A percentile compares a stretch with the other conserved stretches of the same genome.
Evolutionary conservation across 2,797 vertebrate species (phyloP).

Genomic region (Nannoperca australis): DNA sequence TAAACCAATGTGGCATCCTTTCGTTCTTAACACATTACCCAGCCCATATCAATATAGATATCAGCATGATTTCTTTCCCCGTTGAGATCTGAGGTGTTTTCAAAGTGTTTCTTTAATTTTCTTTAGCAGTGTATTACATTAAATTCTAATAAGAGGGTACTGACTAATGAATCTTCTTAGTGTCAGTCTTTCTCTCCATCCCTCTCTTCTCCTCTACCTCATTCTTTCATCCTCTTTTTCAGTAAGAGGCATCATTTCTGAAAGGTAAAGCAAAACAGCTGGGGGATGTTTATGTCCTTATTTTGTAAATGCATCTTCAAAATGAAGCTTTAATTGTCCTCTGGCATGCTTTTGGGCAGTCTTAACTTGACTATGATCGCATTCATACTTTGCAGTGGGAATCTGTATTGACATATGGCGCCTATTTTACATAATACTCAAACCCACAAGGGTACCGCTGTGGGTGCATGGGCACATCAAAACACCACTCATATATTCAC

Average conservation of each 20-base stretch:
- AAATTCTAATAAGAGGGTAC: neutral
- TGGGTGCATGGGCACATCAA: constrained; percentile 48
- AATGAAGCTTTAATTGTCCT: constrained; percentile 31
- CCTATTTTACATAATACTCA: constrained; percentile 65
- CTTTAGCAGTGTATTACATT: constrained; percentile 5
- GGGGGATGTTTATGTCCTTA: constrained; percentile 35
- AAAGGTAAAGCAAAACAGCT: neutral
- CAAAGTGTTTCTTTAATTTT: too few species aligned
- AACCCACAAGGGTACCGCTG: constrained; percentile 48
- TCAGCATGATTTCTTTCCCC: too few species aligned
- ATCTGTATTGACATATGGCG: constrained; percentile 56
- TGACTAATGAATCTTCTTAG: constrained; percentile 4
- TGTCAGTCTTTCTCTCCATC: constrained; percentile 13
- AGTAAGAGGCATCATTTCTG: constrained; percentile 1
- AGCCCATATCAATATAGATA: too few species aligned
- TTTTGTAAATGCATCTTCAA: constrained; percentile 24
- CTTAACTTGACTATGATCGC: constrained; percentile 33
- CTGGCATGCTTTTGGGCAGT: constrained; percentile 28
- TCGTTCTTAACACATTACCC: too few species aligned
- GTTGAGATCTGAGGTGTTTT: too few species aligned
- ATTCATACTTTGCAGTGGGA: constrained; percentile 43
- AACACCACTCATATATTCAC: constrained; percentile 63
- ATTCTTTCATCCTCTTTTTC: constrained; percentile 10
- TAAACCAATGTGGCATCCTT: too few species aligned
- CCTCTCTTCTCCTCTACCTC: neutral